Evolutionary conservation across 2,888 invertebrate genomes (phyloP), one percentile per base, ranked within the genome.

Genomic region (Cyrtodaria siliqua): DNA sequence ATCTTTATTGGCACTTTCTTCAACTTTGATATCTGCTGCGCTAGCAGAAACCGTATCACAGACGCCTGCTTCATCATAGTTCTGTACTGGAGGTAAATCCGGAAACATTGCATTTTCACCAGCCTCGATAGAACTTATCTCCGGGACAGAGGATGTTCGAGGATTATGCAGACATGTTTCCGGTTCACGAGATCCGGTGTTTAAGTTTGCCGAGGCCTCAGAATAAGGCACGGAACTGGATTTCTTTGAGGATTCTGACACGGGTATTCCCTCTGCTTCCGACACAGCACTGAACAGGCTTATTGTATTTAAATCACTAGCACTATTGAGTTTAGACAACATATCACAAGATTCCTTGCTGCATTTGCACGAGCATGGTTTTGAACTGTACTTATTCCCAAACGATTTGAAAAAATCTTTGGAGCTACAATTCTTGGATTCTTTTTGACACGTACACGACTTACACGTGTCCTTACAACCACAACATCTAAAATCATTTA

Each of bases 21-120:
- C 23, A 9, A 38, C 20, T 26, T 23, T 16, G 18, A 24, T 9
- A 18, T 52, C 57, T 18, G 24, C 27, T 18, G 18, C 40, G 6
- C 18, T 14, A 0, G 20, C 50, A n/a, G 26, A n/a, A 12, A 33
- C 40, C 1, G 14, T 23, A 16, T 29, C 55, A 55, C 29, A 27
- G 27, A 29, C 55, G 14, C 14, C 27, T 14, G 27, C 55, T 33
- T 55, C 55, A 9, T 18, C 20, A 16, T 33, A 42, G 16, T 8
- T 38, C 8, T 57, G 33, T 1, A 38, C 57, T 33, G 23, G 57
- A 47, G 61, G 71, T 12, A 67, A 59, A 59, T 90, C 90, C 2
- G 89, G 90, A 74, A 90, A 90, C 86, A 90, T 86, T 8, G 90
- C 89, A 74, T 90, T 89, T 44, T 90, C 90, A 44, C 87, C 89